These are phyloP conservation scores for Solea solea DNA, from an alignment of 2,113 vertebrate species.

Conservation along the genomic window DNA sequence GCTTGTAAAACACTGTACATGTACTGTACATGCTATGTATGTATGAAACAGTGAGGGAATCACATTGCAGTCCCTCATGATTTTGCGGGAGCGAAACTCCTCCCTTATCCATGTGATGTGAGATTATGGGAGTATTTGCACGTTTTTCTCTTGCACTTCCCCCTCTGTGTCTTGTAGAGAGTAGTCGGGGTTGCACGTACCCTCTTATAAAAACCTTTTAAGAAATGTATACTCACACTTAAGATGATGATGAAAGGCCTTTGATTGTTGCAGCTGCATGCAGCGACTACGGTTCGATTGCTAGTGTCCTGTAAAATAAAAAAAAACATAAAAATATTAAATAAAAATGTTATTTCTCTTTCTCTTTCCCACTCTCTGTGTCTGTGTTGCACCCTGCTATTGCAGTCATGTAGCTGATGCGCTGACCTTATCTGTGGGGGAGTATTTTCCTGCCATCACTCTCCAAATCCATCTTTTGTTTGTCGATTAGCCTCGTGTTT, in stretches of 20 bases:
- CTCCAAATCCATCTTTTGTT: constrained; percentile 45
- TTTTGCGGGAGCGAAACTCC: background rate
- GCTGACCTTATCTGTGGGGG: constrained; percentile 38
- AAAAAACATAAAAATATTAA: too few species aligned
- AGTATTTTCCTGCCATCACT: constrained; percentile 43
- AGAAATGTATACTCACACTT: too few species aligned
- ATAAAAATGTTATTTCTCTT: too few species aligned
- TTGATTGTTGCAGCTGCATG: too few species aligned
- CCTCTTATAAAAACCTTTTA: too few species aligned
- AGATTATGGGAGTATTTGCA: background rate
- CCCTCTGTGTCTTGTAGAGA: too few species aligned
- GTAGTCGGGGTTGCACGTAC: too few species aligned
- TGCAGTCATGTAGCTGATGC: constrained; percentile 17
- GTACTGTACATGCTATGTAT: background rate
- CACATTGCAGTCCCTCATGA: background rate
- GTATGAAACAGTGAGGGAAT: background rate
- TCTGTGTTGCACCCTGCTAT: constrained; percentile 18
- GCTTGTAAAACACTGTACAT: background rate
- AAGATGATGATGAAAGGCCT: too few species aligned
- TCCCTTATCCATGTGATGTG: background rate
- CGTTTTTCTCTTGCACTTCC: too few species aligned
- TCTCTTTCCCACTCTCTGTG: background rate
- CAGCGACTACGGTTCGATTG: too few species aligned
- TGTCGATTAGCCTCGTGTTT: constrained; percentile 27
- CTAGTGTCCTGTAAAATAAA: too few species aligned